Base-by-base conservation (phyloP, 2,888 invertebrate species). In the Unio delphinus region DNA sequence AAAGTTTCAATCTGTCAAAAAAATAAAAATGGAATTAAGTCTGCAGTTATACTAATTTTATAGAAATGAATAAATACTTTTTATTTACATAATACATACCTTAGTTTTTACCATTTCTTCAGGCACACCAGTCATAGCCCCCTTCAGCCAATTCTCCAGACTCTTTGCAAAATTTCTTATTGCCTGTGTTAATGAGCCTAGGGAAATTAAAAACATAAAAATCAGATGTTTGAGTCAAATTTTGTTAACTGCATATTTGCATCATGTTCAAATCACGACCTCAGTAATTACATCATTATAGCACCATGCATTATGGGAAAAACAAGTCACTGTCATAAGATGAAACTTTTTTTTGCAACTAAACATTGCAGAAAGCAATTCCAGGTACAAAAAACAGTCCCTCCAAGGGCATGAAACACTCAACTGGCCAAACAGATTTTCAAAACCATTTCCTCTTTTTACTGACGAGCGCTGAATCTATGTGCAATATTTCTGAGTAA, bases 141-240 rank as follows among this genome's bases (percentile, higher is more conserved):
- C 93, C 66, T 93, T 93, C 81, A 97, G 91, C 94, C 97, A 97
- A 65, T 93, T 93, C 90, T 90, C 98, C 80, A 99, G 92, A 90
- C 95, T 95, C 92, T 96, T 97, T 54, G 96, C 95, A 91, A 96
- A 96, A 91, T 95, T 97, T 86, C 98, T 92, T 81, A 97, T 96
- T 57, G 95, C 94, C 89, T 98, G 98, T 7, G 98, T 98, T 82
- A 98, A 92, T 56, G 96, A 94, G 90, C 93, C 93, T 93, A 80
- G 45, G 45, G 3, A 45, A 45, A 23, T 77, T 63, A 62, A 67
- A 61, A 60, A 26, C 54, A 73, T 74, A 65, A 30, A 56, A 11
- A 15, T 45, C 34, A 61, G 30, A 23, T 55, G 26, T 17, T 55
- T 54, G 62, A n/a, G 62, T 11, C 20, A 2, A 59, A 15, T 59